Conservation (phyloP, 2,888 invertebrate species). For the Coenonympha glycerion region DNA sequence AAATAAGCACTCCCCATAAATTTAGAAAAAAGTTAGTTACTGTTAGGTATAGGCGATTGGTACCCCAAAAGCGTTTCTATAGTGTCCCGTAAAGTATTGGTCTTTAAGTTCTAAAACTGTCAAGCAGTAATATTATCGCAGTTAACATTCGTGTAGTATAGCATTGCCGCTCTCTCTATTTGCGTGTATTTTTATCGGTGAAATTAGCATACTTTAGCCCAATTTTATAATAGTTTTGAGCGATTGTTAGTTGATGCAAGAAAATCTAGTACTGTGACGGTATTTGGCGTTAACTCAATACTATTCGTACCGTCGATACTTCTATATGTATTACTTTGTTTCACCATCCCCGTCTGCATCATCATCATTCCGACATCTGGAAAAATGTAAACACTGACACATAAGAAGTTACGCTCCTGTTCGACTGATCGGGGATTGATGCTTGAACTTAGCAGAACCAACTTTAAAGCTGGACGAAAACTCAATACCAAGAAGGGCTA, state of each 20-base stretch:
- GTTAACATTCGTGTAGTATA: slow-evolving; percentile 49
- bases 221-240: slow-evolving; percentile 55
- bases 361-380: slow-evolving; percentile 97
- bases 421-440: slow-evolving; percentile 36
- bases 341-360: slow-evolving; percentile 97
- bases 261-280: slow-evolving; percentile 69
- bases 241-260: slow-evolving; percentile 73
- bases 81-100: slow-evolving; percentile 13
- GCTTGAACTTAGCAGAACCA: slow-evolving; percentile 30
- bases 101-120: slow-evolving; percentile 17
- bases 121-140: slow-evolving; percentile 24
- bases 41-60: slow-evolving; percentile 22
- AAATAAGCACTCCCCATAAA: not conserved
- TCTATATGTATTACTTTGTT: slow-evolving; percentile 87
- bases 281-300: slow-evolving; percentile 54
- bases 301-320: slow-evolving; percentile 87
- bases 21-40: not conserved
- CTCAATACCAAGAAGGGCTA: not conserved
- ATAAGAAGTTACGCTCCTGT: slow-evolving; percentile 59
- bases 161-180: slow-evolving; percentile 65
- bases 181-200: slow-evolving; percentile 68
- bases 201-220: slow-evolving; percentile 70
- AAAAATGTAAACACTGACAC: slow-evolving; percentile 81
- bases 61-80: slow-evolving; percentile 27
- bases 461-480: slow-evolving; percentile 9